Base-by-base conservation (phyloP, 1,140 invertebrate genomes). In the Batillaria attramentaria region DNA sequence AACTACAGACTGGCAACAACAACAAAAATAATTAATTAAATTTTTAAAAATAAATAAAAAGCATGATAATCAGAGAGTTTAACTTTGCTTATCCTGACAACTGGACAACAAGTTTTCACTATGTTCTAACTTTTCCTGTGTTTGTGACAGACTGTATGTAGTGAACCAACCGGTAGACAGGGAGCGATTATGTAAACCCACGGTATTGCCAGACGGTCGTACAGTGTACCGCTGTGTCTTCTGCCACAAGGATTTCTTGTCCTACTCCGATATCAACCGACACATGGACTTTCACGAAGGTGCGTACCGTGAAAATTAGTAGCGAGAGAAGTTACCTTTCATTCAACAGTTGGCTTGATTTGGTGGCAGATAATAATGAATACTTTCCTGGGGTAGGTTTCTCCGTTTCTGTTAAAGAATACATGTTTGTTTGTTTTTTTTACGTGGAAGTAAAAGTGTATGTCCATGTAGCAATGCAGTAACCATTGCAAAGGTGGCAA, bases 271-370 rank as follows among this genome's bases (percentile, higher is more conserved):
- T 76, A 89, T 92, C 83, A 92, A 92, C 83, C 79, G 92, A 73
- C 92, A 92, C 84, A 90, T 92, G 86, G 90, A 92, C 79, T 92
- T 92, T 81, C 92, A 92, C 84, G 91, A 92, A 87, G 91, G 91
- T 92, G 82, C 81, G 86, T 68, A 3, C 69, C 10, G 8, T 50
- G 46, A n/a, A n/a, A n/a, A n/a, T n/a, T n/a, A n/a, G n/a, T n/a
- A n/a, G n/a, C n/a, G n/a, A n/a, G n/a, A n/a, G n/a, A n/a, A n/a
- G n/a, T n/a, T n/a, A n/a, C n/a, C n/a, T n/a, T n/a, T n/a, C n/a
- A n/a, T n/a, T n/a, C n/a, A n/a, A n/a, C n/a, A n/a, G n/a, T n/a
- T n/a, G n/a, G n/a, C n/a, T n/a, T n/a, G n/a, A n/a, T n/a, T n/a
- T n/a, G n/a, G n/a, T n/a, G n/a, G n/a, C n/a, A n/a, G n/a, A n/a